A percentile compares a stretch with the other conserved stretches of the same genome.
Evolutionary conservation across 2,888 invertebrate species (phyloP).

Genomic region (Exocentrus adspersus): DNA sequence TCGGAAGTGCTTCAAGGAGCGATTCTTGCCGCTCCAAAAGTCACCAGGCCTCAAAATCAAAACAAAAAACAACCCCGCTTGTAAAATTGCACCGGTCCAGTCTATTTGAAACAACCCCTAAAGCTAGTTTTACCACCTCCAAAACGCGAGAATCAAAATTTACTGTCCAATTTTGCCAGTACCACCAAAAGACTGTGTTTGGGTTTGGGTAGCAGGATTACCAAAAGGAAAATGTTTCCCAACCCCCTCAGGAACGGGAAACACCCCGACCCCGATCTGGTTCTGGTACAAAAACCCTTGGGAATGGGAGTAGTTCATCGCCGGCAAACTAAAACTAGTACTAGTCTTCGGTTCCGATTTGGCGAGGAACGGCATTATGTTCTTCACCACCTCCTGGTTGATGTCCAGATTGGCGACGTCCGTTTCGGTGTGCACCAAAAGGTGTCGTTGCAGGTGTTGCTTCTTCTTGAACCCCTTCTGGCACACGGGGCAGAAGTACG

Average conservation of each 20-base stretch:
- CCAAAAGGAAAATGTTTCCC: neutral
- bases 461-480: slow-evolving; percentile 58
- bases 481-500: slow-evolving; percentile 64
- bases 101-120: too few relatives aligned
- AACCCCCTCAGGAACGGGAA: neutral
- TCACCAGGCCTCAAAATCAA: too few relatives aligned
- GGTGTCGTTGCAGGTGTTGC: slow-evolving; percentile 56
- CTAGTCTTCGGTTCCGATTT: slow-evolving; percentile 4
- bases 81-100: too few relatives aligned
- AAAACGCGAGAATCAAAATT: too few relatives aligned
- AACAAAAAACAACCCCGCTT: too few relatives aligned
- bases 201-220: neutral
- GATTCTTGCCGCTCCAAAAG: too few relatives aligned
- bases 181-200: neutral
- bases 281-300: slow-evolving; percentile 12
- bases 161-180: too few relatives aligned
- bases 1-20: too few relatives aligned
- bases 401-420: slow-evolving; percentile 19
- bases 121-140: too few relatives aligned
- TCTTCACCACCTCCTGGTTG: slow-evolving; percentile 25
- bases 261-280: too few relatives aligned
- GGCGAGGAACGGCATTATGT: slow-evolving; percentile 18
- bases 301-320: slow-evolving; percentile 17
- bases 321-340: slow-evolving; percentile 16
- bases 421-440: slow-evolving; percentile 46